Base-by-base conservation (phyloP, 2,888 invertebrate species). In the Tachina grossa region DNA sequence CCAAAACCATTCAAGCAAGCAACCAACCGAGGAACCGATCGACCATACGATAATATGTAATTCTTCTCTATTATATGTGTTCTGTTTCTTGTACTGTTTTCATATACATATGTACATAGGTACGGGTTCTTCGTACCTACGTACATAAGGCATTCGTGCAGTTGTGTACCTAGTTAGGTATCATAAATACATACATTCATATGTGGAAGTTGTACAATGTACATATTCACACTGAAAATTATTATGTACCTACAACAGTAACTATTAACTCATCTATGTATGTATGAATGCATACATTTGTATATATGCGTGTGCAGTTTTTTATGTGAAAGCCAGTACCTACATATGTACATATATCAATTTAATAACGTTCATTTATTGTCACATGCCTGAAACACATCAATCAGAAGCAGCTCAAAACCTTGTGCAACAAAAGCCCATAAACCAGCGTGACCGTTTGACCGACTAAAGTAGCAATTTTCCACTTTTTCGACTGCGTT, bases 1-100 rank as follows among this genome's bases (percentile, higher is more conserved):
- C 74, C 45, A 57, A 65, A 82, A 51, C 49, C 69, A 71, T 77
- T 68, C 39, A 83, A 75, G 79, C 79, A 71, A 79, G 57, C 39
- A 47, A 83, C 55, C 39, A 51, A 59, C n/a, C 47, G 45, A 47
- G 13, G 11, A 51, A 76, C 55, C 69, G 63, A 31, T 9, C 43
- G 19, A 63, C 59, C 53, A 57, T 76, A 74, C 57, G 22, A 14
- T 75, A 69, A 49, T 31, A 31, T 31, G 31, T 83, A 53, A 45
- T 75, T 63, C 55, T 76, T 55, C 57, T 66, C 65, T 31, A 68
- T 74, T 65, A 72, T 59, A 19, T 1, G 22, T 22, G 2, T 61
- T 51, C 43, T 61, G 9, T 68, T 69, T 59, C 68, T 78, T 57
- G 47, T 68, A 68, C 66, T 66, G 66, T 75, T 53, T 63, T 43